A percentile compares a stretch with the other conserved stretches of the same genome.
Conservation (phyloP, 2,113 vertebrate genomes). For the Pungitius pungitius region DNA sequence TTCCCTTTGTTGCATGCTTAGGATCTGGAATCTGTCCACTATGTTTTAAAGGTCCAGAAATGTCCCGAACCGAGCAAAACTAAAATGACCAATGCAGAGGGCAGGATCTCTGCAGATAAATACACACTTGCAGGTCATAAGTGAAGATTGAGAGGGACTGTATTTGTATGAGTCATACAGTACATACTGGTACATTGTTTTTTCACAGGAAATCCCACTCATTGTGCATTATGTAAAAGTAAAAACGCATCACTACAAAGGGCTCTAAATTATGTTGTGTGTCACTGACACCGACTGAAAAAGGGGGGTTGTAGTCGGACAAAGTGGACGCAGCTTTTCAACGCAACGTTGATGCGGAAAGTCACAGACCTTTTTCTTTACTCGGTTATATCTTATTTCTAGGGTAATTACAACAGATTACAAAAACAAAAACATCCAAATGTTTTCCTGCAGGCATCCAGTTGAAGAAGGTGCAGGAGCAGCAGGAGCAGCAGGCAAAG, state of each 20-base stretch:
- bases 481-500: slow-evolving; percentile 96
- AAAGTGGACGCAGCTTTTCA: not conserved
- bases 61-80: not conserved
- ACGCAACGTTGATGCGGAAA: not conserved
- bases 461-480: slow-evolving; percentile 98
- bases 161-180: not conserved
- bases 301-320: not conserved
- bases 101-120: not conserved
- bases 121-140: not conserved
- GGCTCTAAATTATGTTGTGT: not conserved
- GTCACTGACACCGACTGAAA: no score
- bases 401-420: not conserved
- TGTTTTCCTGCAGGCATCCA: slow-evolving; percentile 86
- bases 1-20: not conserved
- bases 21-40: not conserved
- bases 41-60: not conserved
- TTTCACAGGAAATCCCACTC: not conserved
- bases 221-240: not conserved
- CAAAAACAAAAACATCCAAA: not conserved
- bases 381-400: no score
- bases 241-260: not conserved
- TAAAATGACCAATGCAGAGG: not conserved
- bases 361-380: not conserved
- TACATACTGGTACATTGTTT: not conserved
- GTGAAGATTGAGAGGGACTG: not conserved